These are phyloP conservation scores for Antedon mediterranea DNA, from an alignment of 53 echinoderm and acorn worm species.

Conservation along the genomic window DNA sequence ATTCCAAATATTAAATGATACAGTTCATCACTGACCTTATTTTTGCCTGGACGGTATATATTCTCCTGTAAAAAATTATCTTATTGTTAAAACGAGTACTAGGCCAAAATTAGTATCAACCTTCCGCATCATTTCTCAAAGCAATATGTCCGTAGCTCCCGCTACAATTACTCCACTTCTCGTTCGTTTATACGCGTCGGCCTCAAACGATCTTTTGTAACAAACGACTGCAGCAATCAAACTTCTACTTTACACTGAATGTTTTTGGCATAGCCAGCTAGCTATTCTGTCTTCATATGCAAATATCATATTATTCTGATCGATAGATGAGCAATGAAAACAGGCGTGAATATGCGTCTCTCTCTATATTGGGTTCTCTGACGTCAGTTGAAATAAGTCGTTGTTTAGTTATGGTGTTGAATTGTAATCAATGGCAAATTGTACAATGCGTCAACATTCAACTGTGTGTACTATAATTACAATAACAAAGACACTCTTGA, in stretches of 20 bases:
- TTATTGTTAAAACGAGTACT: background rate
- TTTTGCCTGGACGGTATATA: background rate
- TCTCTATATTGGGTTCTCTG: background rate
- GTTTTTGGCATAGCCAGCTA: background rate
- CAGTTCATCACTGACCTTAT: background rate
- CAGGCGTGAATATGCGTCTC: background rate
- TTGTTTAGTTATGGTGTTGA: slow-evolving; percentile 1
- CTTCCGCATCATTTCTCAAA: background rate
- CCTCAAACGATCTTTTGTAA: background rate
- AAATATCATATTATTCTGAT: background rate
- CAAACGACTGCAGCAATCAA: background rate
- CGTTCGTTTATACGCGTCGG: too few species aligned
- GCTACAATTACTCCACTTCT: too few species aligned
- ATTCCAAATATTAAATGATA: too few species aligned
- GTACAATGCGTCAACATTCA: background rate
- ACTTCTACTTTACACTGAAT: background rate
- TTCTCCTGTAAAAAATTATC: background rate
- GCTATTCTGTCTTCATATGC: background rate
- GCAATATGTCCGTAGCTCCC: background rate
- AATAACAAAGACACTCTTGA: too few species aligned
- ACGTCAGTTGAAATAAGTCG: background rate
- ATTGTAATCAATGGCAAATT: background rate
- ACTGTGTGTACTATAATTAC: too few species aligned
- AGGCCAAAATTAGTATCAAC: background rate
- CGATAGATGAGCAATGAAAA: background rate